Evolutionary conservation across 2,888 invertebrate species (phyloP).

Genomic region (Antitype chi): DNA sequence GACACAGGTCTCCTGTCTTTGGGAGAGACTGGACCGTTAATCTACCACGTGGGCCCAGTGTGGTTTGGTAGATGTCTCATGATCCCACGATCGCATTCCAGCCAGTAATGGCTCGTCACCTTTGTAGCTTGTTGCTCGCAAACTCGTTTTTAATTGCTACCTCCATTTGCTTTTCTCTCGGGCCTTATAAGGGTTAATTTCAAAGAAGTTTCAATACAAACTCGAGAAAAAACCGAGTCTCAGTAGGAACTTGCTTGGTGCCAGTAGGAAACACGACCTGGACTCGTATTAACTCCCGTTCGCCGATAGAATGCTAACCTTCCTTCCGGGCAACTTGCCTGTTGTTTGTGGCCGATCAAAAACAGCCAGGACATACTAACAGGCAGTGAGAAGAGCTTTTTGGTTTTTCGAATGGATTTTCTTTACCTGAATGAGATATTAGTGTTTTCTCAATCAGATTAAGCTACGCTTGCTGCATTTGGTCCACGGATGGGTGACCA

Average conservation of each 20-base stretch:
- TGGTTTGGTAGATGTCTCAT: not conserved
- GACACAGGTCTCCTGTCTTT: not conserved
- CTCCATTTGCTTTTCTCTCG: not conserved
- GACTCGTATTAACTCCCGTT: conserved; percentile 68
- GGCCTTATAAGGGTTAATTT: not conserved
- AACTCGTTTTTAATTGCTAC: not conserved
- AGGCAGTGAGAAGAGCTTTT: not conserved
- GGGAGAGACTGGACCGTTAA: not conserved
- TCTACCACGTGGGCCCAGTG: not conserved
- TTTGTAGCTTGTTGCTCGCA: not conserved
- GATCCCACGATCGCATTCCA: not conserved
- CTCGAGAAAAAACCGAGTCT: not conserved
- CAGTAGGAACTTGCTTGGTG: conserved; percentile 36
- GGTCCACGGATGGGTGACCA: no score
- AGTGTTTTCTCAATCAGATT: no score
- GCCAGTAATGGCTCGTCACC: not conserved
- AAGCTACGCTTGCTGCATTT: no score
- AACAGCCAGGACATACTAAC: conserved; percentile 35
- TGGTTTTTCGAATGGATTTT: no score
- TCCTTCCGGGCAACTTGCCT: conserved; percentile 64
- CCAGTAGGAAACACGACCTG: conserved; percentile 48
- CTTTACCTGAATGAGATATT: no score
- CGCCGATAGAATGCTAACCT: conserved; percentile 71
- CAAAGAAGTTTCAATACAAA: not conserved
- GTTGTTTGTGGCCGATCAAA: conserved; percentile 69